Evolutionary conservation across 2,888 invertebrate species (phyloP), one percentile per base, ranked within the genome.

Genomic region (Nephrocerus scutellatus): DNA sequence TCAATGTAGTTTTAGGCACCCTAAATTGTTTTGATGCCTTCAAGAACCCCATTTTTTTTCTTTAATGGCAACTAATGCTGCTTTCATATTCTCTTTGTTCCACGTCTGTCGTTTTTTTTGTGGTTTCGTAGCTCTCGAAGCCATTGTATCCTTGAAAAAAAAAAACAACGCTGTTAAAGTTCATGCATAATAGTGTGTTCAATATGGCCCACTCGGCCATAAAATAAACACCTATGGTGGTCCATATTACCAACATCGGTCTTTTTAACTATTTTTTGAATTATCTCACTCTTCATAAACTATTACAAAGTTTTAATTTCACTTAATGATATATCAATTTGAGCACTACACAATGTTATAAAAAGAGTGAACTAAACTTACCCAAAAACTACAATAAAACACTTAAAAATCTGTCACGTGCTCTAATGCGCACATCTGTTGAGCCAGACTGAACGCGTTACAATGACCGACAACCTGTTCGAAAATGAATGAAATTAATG

Each of bases 11-110:
- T 39, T 43, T 43, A 30, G 28, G 35, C 12, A 39, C 38, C 12
- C 36, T 32, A 18, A 32, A 41, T 33, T 32, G 12, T 30, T 38
- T 42, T 18, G 38, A 42, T 26, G 34, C 38, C 26, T 26, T 38
- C 28, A 38, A 30, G 28, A 38, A 42, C 19, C 35, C 38, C 31
- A 35, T 38, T 6, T 19, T 38, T 33, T 38, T 21, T 25, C 30
- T 26, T 42, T 42, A 21, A 41, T 34, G 16, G 26, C 38, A 22
- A 18, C 13, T 20, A 43, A 30, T 43, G 43, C 32, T 34, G 31
- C 32, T 23, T 23, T 42, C 38, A 34, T 28, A 26, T 38, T 21
- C 13, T 34, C 18, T 25, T 42, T 42, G 16, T 8, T 19, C 37
- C 30, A 42, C 21, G 23, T 18, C 9, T 35, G 30, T 19, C 39